Conservation (phyloP, 2,113 vertebrate genomes). For the Cochlearius cochlearius region DNA sequence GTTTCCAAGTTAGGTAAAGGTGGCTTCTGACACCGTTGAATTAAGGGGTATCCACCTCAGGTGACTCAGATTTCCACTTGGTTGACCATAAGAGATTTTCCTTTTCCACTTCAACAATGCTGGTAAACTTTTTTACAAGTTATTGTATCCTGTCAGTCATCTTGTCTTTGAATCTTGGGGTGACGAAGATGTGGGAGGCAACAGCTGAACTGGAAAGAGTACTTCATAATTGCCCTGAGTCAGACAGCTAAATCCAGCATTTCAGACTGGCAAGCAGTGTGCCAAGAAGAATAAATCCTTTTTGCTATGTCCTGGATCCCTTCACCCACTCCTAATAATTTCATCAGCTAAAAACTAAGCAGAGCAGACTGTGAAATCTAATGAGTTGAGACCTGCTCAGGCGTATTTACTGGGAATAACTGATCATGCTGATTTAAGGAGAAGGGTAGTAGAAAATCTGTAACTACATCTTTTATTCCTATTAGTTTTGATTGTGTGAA, state of each 20-base stretch:
- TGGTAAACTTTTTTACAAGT: background rate
- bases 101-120: background rate
- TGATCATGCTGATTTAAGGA: conserved; percentile 44
- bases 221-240: conserved; percentile 60
- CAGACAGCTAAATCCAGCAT: conserved; percentile 54
- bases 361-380: conserved; percentile 18
- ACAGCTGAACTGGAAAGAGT: conserved; percentile 56
- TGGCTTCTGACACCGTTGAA: background rate
- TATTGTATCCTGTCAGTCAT: conserved; percentile 29
- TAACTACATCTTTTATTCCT: conserved; percentile 41
- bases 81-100: background rate
- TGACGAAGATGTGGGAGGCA: conserved; percentile 57
- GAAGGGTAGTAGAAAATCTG: conserved; percentile 26
- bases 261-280: conserved; percentile 27
- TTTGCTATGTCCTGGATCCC: conserved; percentile 47
- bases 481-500: conserved; percentile 52
- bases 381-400: conserved; percentile 37
- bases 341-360: conserved; percentile 35
- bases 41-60: background rate
- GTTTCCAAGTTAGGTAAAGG: background rate
- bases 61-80: background rate
- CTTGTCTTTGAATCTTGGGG: conserved; percentile 26
- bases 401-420: background rate
- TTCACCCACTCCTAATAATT: conserved; percentile 41
- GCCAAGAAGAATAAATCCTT: conserved; percentile 48